Conservation (phyloP, 2,797 vertebrate species). For the Crocodylus rhombifer region DNA sequence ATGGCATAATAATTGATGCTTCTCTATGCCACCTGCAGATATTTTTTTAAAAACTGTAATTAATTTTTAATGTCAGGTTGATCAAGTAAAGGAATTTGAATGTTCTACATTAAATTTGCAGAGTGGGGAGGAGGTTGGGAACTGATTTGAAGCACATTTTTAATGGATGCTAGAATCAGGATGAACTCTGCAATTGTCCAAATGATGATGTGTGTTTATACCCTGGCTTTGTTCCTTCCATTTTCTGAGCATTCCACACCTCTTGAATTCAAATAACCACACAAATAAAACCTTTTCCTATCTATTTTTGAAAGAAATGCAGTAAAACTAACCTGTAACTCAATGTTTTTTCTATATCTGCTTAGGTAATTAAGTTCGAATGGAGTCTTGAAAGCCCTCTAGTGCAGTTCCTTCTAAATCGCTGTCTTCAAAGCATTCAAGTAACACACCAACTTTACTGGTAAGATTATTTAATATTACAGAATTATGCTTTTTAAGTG, state of each 20-base stretch:
- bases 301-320: neutral
- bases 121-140: neutral
- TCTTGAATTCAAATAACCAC: neutral
- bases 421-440: conserved; percentile 85
- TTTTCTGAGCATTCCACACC: neutral
- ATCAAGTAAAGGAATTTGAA: neutral
- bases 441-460: conserved; percentile 89
- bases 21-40: neutral
- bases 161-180: neutral
- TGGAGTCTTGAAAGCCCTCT: conserved; percentile 89
- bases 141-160: neutral
- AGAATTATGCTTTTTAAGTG: neutral
- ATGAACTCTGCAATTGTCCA: neutral
- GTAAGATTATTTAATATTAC: conserved; percentile 74
- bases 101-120: neutral
- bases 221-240: neutral
- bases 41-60: neutral
- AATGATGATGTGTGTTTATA: neutral
- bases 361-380: conserved; percentile 90
- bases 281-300: neutral
- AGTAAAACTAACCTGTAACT: neutral
- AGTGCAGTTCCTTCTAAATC: conserved; percentile 85
- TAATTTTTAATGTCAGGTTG: neutral
- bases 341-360: neutral
- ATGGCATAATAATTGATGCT: neutral